phyloP scores from a whole-genome alignment of 2,113 vertebrate species.

The Scomber scombrus region DNA sequence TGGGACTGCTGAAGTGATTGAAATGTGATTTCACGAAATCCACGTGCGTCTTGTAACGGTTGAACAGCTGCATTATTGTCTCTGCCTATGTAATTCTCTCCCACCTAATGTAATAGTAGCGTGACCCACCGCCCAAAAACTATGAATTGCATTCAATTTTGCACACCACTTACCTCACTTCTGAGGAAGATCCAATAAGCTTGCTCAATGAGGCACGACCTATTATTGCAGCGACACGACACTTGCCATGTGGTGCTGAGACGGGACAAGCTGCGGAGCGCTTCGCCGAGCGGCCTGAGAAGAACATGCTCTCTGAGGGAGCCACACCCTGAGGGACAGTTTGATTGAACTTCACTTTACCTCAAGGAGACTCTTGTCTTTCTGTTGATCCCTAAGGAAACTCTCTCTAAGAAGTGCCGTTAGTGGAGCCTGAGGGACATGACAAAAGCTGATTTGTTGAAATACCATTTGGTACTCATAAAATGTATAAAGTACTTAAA shows the following conservation, averaged over 20 bases:
- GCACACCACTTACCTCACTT: constrained; percentile 79
- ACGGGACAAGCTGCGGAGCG: constrained; percentile 29
- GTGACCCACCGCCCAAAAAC: constrained; percentile 63
- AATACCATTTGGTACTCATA: constrained; percentile 23
- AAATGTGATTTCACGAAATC: constrained; percentile 62
- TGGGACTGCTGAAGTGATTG: constrained; percentile 64
- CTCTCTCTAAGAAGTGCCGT: background rate
- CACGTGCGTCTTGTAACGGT: constrained; percentile 51
- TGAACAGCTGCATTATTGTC: constrained; percentile 70
- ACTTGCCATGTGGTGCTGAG: constrained; percentile 58
- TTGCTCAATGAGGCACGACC: constrained; percentile 80
- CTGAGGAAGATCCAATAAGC: constrained; percentile 82
- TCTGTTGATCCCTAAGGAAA: background rate
- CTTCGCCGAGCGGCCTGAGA: constrained; percentile 15
- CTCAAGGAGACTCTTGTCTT: constrained; percentile 6
- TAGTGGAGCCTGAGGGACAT: constrained; percentile 29
- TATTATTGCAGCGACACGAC: constrained; percentile 75
- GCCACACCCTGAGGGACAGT: constrained; percentile 24
- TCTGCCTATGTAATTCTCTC: constrained; percentile 72
- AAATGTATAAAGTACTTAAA: constrained; percentile 8
- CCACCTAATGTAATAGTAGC: constrained; percentile 68
- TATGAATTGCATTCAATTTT: constrained; percentile 77
- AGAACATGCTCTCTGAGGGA: background rate
- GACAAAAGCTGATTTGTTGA: background rate
- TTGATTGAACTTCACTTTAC: constrained; percentile 39